These are phyloP conservation scores for Xenus cinereus DNA, from an alignment of 2,113 vertebrate genomes.

Conservation along the genomic window DNA sequence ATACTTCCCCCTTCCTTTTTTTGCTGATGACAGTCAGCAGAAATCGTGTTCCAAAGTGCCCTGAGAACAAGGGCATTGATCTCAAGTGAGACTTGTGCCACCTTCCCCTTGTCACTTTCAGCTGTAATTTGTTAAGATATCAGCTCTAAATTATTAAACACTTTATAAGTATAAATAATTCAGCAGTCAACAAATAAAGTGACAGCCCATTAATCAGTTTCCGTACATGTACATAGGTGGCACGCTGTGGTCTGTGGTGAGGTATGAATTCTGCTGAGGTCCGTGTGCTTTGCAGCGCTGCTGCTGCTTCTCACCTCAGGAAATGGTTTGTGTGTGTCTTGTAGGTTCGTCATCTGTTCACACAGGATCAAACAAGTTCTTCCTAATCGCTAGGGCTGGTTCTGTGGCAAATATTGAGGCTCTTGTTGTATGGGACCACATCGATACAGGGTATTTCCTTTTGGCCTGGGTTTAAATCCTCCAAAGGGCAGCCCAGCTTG, in stretches of 20 bases:
- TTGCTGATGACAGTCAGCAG: conserved; percentile 72
- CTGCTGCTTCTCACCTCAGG: not conserved
- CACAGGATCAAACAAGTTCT: not conserved
- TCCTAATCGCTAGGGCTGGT: not conserved
- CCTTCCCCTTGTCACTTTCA: conserved; percentile 79
- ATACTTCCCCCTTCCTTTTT: conserved; percentile 49
- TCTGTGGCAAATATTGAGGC: not conserved
- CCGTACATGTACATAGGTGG: conserved; percentile 59
- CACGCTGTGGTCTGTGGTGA: conserved; percentile 46
- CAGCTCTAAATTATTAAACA: conserved; percentile 89
- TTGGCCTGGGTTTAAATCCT: not conserved
- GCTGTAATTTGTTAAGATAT: conserved; percentile 85
- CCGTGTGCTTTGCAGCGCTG: not conserved
- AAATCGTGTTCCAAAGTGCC: conserved; percentile 68
- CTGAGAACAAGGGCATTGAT: conserved; percentile 72
- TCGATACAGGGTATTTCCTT: not conserved
- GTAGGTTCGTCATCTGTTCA: not conserved
- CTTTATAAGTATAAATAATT: conserved; percentile 92
- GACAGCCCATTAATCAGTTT: conserved; percentile 91
- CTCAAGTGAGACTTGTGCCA: conserved; percentile 68
- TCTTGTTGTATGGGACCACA: not conserved
- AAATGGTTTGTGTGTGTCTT: not conserved
- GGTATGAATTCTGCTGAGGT: conserved; percentile 61
- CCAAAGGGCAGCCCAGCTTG: not conserved
- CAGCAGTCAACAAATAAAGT: conserved; percentile 88